Base-by-base conservation (phyloP, 2,113 vertebrate genomes). In the Microcebus tavaratra region DNA sequence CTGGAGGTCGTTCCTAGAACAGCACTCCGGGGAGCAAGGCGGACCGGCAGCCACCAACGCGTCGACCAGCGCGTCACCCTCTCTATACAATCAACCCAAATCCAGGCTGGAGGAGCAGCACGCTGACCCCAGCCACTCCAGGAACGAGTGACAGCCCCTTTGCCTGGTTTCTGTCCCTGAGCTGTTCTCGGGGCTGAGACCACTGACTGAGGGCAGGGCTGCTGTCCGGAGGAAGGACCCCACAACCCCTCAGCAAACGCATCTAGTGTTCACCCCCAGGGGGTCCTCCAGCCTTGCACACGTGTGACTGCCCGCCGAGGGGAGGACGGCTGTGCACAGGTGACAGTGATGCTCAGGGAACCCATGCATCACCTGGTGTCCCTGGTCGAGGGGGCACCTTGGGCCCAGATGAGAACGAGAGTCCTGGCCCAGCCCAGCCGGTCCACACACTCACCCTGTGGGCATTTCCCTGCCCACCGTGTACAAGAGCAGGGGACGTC, bases 391-490 rank as follows among this genome's bases (percentile, higher is more conserved):
- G 9, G n/a, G 31, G 29, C 45, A 14, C 6, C 0, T 6, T 53
- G 7, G 42, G 29, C 7, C 25, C 23, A 10, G 67, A 13, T 36
- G 36, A 55, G 29, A 88, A 80, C 10, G 29, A n/a, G 48, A 48
- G 57, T 50, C 25, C 8, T 34, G 36, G 57, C 48, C 61, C 70
- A 14, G 3, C 7, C 39, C 7, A 12, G 42, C 59, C 34, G 17
- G 39, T 17, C 12, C 39, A 20, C 25, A 88, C 59, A 67, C n/a
- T 29, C 20, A 8, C 25, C 36, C 18, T 1, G 13, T 1, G 45
- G 45, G 7, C 6, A 0, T 3, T 63, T 76, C 67, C 45, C 18
- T 1, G 0, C 5, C 23, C 48, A 18, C 55, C n/a, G 1, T 1
- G 8, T 48, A 5, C 12, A 67, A 48, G 1, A 88, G 20, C 31